A percentile compares a stretch with the other conserved stretches of the same genome.
Evolutionary conservation across 2,888 invertebrate genomes (phyloP).

Genomic region (Diadromus collaris): DNA sequence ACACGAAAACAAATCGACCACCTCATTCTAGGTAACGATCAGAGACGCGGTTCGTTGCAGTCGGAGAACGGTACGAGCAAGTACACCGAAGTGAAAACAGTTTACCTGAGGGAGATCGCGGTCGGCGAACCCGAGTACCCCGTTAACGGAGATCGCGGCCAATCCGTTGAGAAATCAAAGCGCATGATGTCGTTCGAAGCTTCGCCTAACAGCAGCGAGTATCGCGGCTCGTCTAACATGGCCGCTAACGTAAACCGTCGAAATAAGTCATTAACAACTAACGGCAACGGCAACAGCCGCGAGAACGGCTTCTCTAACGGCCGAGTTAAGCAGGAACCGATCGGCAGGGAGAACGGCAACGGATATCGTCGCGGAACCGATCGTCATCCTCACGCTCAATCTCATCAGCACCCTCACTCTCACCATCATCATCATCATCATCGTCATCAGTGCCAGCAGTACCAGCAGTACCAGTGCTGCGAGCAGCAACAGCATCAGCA

Average conservation of each 20-base stretch:
- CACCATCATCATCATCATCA: slow-evolving; percentile 49
- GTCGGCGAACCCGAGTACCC: slow-evolving; percentile 75
- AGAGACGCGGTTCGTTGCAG: slow-evolving; percentile 49
- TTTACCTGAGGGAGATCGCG: slow-evolving; percentile 76
- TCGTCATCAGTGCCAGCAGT: slow-evolving; percentile 65
- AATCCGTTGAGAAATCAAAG: slow-evolving; percentile 68
- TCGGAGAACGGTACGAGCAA: slow-evolving; percentile 50
- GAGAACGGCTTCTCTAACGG: slow-evolving; percentile 58
- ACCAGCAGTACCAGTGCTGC: slow-evolving; percentile 68
- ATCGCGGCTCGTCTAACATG: slow-evolving; percentile 51
- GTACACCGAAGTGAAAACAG: slow-evolving; percentile 73
- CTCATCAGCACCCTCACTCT: slow-evolving; percentile 47
- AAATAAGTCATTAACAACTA: slow-evolving; percentile 59
- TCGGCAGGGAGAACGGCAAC: slow-evolving; percentile 42
- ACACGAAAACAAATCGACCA: not conserved
- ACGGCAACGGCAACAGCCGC: slow-evolving; percentile 67
- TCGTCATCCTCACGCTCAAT: slow-evolving; percentile 46
- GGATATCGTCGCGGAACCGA: slow-evolving; percentile 47
- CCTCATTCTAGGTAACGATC: slow-evolving; percentile 56
- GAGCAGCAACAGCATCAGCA: slow-evolving; percentile 73
- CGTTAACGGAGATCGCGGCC: slow-evolving; percentile 29
- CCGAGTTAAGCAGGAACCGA: slow-evolving; percentile 70
- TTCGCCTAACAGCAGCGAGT: slow-evolving; percentile 49
- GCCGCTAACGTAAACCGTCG: slow-evolving; percentile 58
- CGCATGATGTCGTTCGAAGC: slow-evolving; percentile 66